A percentile compares a stretch with the other conserved stretches of the same genome.
Evolutionary conservation across 2,113 vertebrate genomes (phyloP).

Genomic region (Patagioenas fasciata): DNA sequence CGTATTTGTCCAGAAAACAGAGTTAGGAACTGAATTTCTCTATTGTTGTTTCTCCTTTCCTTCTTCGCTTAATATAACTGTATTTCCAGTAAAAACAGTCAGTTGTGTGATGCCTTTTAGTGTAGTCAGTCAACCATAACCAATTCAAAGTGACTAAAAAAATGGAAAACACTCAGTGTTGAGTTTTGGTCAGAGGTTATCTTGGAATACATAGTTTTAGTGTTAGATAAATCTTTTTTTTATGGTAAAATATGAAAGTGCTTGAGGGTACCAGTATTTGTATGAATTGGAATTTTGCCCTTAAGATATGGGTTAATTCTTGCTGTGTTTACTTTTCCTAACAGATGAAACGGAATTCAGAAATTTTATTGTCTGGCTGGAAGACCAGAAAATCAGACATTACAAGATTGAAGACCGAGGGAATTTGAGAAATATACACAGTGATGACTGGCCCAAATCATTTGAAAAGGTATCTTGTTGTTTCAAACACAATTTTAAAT

Average conservation of each 20-base stretch:
- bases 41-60: not conserved
- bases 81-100: not conserved
- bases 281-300: not conserved
- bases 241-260: fast-evolving
- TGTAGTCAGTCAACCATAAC: not conserved
- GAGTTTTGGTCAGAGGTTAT: not conserved
- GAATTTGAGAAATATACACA: constrained; percentile 93
- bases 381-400: constrained; percentile 97
- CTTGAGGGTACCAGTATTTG: fast-evolving
- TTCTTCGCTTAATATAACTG: fast-evolving
- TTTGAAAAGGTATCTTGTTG: constrained; percentile 85
- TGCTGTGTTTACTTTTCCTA: not conserved
- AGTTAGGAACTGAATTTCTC: not conserved
- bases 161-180: not conserved
- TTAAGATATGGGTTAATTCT: not conserved
- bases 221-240: not conserved
- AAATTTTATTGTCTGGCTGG: constrained; percentile 97
- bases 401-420: constrained; percentile 98
- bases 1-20: fast-evolving
- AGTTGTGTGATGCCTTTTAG: not conserved
- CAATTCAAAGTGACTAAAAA: not conserved
- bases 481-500: not conserved
- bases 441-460: constrained; percentile 89
- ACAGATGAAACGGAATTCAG: constrained; percentile 96
- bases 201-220: not conserved